These are phyloP conservation scores for Heliconius charithonia DNA, from an alignment of 2,888 invertebrate species.

Conservation along the genomic window DNA sequence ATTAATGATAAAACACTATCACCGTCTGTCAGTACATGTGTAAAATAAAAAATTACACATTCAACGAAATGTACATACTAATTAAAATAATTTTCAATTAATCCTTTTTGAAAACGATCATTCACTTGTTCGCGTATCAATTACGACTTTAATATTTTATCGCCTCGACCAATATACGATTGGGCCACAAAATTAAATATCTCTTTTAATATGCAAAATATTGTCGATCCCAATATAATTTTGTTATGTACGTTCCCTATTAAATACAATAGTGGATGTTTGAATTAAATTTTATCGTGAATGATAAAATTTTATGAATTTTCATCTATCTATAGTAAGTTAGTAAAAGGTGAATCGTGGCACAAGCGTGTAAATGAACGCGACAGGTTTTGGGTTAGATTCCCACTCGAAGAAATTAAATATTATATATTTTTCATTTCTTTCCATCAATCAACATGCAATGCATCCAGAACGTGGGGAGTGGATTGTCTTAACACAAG, in stretches of 20 bases:
- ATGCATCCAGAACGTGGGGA: too few species aligned
- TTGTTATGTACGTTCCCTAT: slow-evolving; percentile 41
- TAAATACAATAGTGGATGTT: slow-evolving; percentile 37
- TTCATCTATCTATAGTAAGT: neutral
- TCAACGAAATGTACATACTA: slow-evolving; percentile 11
- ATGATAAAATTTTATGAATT: slow-evolving; percentile 44
- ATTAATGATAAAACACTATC: slow-evolving; percentile 19
- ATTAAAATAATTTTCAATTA: slow-evolving; percentile 41
- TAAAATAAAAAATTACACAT: slow-evolving; percentile 17
- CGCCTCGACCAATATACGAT: slow-evolving; percentile 36
- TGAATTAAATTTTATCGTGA: slow-evolving; percentile 43
- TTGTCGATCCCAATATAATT: slow-evolving; percentile 44
- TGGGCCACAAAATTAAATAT: slow-evolving; percentile 45
- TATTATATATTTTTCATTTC: too few species aligned
- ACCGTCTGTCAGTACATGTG: slow-evolving; percentile 10
- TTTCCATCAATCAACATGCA: too few species aligned
- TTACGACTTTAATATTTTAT: slow-evolving; percentile 46
- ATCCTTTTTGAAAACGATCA: slow-evolving; percentile 43
- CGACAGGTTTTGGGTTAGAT: too few species aligned
- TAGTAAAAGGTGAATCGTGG: too few species aligned
- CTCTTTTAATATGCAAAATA: slow-evolving; percentile 47
- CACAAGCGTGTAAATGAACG: too few species aligned
- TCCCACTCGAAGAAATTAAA: too few species aligned
- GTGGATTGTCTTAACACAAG: too few species aligned
- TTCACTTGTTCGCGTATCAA: slow-evolving; percentile 44